A percentile compares a stretch with the other conserved stretches of the same genome.
These are phyloP conservation scores for Lasioglossum pauxillum DNA, from an alignment of 2,888 invertebrate species.

Conservation along the genomic window DNA sequence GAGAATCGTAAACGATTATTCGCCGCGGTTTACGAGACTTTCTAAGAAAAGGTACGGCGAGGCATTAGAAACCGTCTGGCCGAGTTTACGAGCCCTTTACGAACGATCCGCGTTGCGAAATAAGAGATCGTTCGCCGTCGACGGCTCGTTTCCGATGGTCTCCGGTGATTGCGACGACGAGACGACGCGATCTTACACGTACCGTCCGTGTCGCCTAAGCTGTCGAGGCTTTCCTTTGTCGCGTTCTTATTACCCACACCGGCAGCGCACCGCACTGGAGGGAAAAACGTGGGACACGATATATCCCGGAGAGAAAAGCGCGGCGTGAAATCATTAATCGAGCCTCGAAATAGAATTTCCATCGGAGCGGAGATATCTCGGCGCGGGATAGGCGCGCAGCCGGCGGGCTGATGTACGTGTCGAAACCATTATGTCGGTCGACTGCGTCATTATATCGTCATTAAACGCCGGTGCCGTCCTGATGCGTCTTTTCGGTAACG, in stretches of 20 bases:
- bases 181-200: not conserved
- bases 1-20: slow-evolving; percentile 55
- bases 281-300: not conserved
- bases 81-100: slow-evolving; percentile 57
- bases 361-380: slow-evolving; percentile 6
- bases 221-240: not conserved
- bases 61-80: slow-evolving; percentile 50
- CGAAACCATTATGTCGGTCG: slow-evolving; percentile 66
- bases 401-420: slow-evolving; percentile 54
- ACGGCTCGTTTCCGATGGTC: slow-evolving; percentile 10
- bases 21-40: slow-evolving; percentile 57
- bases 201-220: not conserved
- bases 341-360: slow-evolving; percentile 22
- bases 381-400: slow-evolving; percentile 26
- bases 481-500: slow-evolving; percentile 71
- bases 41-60: slow-evolving; percentile 46
- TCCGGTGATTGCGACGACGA: not conserved
- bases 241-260: not conserved
- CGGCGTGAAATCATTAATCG: slow-evolving; percentile 19
- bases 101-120: slow-evolving; percentile 49
- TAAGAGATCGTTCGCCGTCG: slow-evolving; percentile 43
- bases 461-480: slow-evolving; percentile 62
- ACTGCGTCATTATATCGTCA: slow-evolving; percentile 74
- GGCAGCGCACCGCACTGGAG: no score
- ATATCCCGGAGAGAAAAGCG: not conserved